Base-by-base conservation (phyloP, 2,888 invertebrate genomes). In the Cerastis rubricosa region DNA sequence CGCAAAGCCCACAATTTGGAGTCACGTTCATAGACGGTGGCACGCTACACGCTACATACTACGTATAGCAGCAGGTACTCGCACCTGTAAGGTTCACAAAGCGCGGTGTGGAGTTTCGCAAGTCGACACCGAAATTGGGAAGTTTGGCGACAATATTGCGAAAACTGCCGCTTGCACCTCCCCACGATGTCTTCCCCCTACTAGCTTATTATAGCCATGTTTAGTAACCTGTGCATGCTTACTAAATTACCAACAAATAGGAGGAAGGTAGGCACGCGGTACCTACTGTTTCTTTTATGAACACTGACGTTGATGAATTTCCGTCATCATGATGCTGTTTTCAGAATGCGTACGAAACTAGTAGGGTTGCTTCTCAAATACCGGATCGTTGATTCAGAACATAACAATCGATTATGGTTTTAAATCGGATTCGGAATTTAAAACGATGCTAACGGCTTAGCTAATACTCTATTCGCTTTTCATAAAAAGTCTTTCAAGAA, bases 91-190 rank as follows among this genome's bases (percentile, higher is more conserved):
- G 88, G 91, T 91, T 91, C 90, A 89, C 89, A 90, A 88, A 91
- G 89, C 87, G 88, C 90, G 91, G 91, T 90, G 94, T 86, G 90
- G 94, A 96, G 94, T 96, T 96, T 95, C 94, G 94, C 96, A 96
- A 96, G 94, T 96, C 96, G 95, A 94, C 96, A 94, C 96, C 88
- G 90, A 95, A 95, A 94, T 96, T 94, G 92, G 93, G 91, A 96
- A 95, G 90, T 95, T 95, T 92, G 89, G 93, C 93, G 96, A 95
- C 94, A 95, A 94, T 95, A 95, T 95, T 95, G 93, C 93, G 91
- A 89, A 94, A 94, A 95, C 94, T 93, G 93, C 92, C 92, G 91
- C 90, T 88, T 90, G 90, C 88, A 88, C 84, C 86, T 84, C 89
- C 86, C 86, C 87, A 81, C 87, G 54, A 64, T 49, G 43, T 64